These are phyloP conservation scores for Raja brachyura DNA, from an alignment of 2,113 vertebrate species.

Conservation along the genomic window DNA sequence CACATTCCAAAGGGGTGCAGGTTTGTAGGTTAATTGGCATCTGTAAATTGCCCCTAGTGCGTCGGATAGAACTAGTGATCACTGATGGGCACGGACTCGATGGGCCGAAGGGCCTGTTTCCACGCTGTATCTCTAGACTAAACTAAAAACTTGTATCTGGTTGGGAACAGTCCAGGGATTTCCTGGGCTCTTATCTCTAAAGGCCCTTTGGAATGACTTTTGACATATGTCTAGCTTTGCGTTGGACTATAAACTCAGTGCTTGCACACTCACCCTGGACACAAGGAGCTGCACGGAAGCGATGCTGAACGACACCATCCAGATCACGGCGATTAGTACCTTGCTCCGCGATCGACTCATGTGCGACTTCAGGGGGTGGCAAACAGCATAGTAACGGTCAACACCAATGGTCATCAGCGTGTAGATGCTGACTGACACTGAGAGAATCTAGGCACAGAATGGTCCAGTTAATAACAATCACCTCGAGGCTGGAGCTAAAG, in stretches of 20 bases:
- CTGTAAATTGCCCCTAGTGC: too few species aligned
- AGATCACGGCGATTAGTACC: constrained; percentile 36
- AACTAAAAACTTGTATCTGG: background rate
- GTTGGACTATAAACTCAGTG: background rate
- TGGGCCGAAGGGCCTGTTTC: too few species aligned
- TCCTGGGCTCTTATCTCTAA: background rate
- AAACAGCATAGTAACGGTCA: constrained; percentile 38
- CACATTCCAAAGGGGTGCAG: too few species aligned
- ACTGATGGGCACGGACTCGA: too few species aligned
- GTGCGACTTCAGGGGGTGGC: constrained; percentile 36
- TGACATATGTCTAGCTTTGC: background rate
- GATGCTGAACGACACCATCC: constrained; percentile 29
- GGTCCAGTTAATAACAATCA: background rate
- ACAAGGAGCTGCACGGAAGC: constrained; percentile 34
- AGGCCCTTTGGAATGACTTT: background rate
- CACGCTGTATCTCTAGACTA: too few species aligned
- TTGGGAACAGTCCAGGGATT: background rate
- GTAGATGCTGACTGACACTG: constrained; percentile 38
- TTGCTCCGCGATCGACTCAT: constrained; percentile 27
- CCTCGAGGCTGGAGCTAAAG: background rate
- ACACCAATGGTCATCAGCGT: constrained; percentile 38
- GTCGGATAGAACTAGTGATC: too few species aligned
- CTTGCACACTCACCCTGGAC: constrained; percentile 19
- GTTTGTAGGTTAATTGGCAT: too few species aligned
- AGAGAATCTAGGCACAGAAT: constrained; percentile 16